Evolutionary conservation across 2,797 vertebrate genomes (phyloP).

Genomic region (Pristis pectinata): DNA sequence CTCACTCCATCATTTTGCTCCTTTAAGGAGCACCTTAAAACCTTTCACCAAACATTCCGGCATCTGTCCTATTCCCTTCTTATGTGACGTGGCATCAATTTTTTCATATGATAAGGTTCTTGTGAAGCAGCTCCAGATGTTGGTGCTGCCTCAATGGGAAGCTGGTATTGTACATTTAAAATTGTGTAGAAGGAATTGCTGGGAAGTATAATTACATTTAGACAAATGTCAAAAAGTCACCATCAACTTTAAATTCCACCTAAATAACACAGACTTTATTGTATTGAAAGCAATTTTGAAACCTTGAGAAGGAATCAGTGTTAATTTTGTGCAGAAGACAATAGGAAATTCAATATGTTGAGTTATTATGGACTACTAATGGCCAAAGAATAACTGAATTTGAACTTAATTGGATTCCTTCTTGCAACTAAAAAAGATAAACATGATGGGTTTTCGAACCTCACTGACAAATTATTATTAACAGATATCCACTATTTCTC

Average conservation of each 20-base stretch:
- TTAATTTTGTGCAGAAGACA: background rate
- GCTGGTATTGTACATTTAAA: background rate
- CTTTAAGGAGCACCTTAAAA: too few relatives aligned
- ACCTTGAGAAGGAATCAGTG: background rate
- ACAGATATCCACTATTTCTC: background rate
- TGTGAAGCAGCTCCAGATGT: too few relatives aligned
- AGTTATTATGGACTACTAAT: background rate
- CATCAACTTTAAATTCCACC: background rate
- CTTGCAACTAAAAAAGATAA: background rate
- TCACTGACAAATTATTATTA: background rate
- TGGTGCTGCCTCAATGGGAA: too few relatives aligned
- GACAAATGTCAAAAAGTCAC: background rate
- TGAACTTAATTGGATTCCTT: background rate
- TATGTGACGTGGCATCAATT: too few relatives aligned
- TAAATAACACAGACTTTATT: background rate
- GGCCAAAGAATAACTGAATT: background rate
- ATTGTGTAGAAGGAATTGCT: background rate
- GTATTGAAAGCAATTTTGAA: background rate
- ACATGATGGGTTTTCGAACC: background rate
- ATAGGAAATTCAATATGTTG: background rate
- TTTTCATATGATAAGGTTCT: too few relatives aligned
- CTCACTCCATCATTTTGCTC: too few relatives aligned
- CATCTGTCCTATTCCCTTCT: too few relatives aligned
- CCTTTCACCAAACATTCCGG: too few relatives aligned
- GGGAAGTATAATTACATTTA: background rate